Conservation (phyloP, 2,888 invertebrate species). For the Hartigia nigra region DNA sequence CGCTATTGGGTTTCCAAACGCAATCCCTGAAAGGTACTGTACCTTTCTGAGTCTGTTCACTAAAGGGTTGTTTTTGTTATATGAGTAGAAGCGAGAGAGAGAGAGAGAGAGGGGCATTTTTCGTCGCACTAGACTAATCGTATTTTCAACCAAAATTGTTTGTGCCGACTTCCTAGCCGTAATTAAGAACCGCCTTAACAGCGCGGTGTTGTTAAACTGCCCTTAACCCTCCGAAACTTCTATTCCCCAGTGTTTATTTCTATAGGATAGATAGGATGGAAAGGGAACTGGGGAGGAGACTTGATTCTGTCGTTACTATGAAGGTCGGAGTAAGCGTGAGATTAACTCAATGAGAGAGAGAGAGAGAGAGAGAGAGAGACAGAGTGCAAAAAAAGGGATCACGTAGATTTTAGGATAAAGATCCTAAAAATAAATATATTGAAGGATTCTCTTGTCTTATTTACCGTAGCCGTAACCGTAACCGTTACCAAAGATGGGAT, state of each 20-base stretch:
- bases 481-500: background rate
- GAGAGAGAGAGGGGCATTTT: background rate
- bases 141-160: constrained; percentile 7
- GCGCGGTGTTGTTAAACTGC: background rate
- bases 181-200: constrained; percentile 6
- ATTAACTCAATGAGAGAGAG: background rate
- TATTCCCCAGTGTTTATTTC: background rate
- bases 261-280: background rate
- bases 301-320: background rate
- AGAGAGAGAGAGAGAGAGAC: background rate
- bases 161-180: background rate
- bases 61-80: background rate
- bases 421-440: background rate
- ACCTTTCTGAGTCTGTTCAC: background rate
- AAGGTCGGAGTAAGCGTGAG: background rate
- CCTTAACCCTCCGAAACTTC: background rate
- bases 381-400: background rate
- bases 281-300: too few species aligned
- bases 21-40: background rate
- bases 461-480: background rate
- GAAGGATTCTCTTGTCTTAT: background rate
- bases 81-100: too few species aligned
- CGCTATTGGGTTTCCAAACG: background rate
- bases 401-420: background rate
- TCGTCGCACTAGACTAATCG: background rate